Conservation (phyloP, 2,888 invertebrate species). For the Drosophila suboccidentalis region DNA sequence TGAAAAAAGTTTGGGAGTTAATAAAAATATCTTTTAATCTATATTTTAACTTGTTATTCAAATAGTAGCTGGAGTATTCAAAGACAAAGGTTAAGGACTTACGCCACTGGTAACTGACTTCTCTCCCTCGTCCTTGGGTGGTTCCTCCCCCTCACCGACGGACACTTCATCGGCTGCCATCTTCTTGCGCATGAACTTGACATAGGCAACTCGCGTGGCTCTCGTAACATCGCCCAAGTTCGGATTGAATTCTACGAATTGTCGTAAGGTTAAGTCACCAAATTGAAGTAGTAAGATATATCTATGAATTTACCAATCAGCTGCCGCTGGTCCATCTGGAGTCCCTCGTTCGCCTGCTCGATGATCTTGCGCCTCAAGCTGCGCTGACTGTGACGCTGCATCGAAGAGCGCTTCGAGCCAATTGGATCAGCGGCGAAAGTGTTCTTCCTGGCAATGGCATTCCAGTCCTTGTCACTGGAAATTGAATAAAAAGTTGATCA, state of each 20-base stretch:
- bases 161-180: conserved; percentile 87
- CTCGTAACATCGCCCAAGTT: conserved; percentile 91
- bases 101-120: conserved; percentile 56
- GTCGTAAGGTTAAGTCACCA: neutral
- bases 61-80: neutral
- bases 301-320: conserved; percentile 87
- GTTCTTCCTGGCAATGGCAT: conserved; percentile 91
- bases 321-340: conserved; percentile 90
- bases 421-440: conserved; percentile 91
- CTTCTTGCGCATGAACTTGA: conserved; percentile 94
- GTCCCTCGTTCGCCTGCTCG: conserved; percentile 88
- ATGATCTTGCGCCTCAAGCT: conserved; percentile 91
- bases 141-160: conserved; percentile 48
- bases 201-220: conserved; percentile 93
- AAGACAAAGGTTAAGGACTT: conserved; percentile 1
- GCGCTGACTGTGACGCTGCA: conserved; percentile 89
- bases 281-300: neutral
- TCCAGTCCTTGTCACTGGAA: conserved; percentile 89
- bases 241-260: conserved; percentile 91
- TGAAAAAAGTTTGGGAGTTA: no score
- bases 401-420: conserved; percentile 90
- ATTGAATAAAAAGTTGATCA: neutral
- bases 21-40: neutral
- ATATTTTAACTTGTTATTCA: neutral
- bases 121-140: conserved; percentile 35